Conservation (phyloP, 2,797 vertebrate species). For the Thripadectes ignobilis region DNA sequence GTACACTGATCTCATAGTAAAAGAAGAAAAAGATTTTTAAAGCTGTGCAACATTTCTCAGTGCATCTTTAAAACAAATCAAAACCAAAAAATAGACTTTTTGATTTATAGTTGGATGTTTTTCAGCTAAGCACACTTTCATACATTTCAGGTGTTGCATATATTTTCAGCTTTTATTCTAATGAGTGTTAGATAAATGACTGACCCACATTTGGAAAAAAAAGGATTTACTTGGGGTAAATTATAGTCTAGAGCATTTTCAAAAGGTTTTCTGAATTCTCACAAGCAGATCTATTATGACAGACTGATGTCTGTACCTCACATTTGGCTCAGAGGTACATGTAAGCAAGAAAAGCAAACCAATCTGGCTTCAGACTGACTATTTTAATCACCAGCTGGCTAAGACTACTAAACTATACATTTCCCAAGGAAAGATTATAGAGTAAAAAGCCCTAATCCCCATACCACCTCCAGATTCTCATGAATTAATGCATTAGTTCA, state of each 20-base stretch:
- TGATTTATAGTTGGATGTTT: neutral
- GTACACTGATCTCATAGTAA: neutral
- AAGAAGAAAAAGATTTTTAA: neutral
- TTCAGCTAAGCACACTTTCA: neutral
- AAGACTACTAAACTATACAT: slow-evolving; percentile 52
- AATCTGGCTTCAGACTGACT: slow-evolving; percentile 15
- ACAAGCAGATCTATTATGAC: slow-evolving; percentile 31
- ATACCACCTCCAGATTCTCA: slow-evolving; percentile 70
- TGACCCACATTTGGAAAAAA: neutral
- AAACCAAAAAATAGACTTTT: neutral
- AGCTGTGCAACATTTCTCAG: neutral
- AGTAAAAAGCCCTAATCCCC: slow-evolving; percentile 57
- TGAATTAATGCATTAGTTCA: slow-evolving; percentile 75
- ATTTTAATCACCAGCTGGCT: slow-evolving; percentile 58
- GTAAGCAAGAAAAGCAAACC: slow-evolving; percentile 17
- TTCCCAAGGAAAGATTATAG: slow-evolving; percentile 60
- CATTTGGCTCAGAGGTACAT: slow-evolving; percentile 32
- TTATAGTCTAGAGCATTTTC: slow-evolving; percentile 7
- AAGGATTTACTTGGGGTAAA: neutral
- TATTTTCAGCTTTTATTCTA: neutral
- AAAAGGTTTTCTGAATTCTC: neutral
- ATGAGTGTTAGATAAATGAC: neutral
- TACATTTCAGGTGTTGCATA: neutral
- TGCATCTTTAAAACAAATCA: neutral
- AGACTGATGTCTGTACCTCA: slow-evolving; percentile 2